These are phyloP conservation scores for Aethina tumida DNA, from an alignment of 1,140 invertebrate species.

Conservation along the genomic window DNA sequence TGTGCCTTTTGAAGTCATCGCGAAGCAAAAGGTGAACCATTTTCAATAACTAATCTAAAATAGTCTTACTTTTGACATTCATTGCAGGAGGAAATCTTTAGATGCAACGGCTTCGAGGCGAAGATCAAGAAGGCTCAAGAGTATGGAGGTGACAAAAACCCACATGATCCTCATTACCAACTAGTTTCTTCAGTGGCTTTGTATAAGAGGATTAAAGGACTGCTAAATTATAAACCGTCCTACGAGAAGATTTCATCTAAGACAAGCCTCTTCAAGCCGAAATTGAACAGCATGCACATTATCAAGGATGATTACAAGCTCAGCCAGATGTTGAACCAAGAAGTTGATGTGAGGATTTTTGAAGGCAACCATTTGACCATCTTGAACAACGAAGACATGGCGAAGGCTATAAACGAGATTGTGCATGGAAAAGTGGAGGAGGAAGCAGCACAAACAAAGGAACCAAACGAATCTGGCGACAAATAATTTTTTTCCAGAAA, in stretches of 20 bases:
- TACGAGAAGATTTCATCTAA: constrained; percentile 43
- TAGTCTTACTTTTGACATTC: background rate
- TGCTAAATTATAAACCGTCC: constrained; percentile 41
- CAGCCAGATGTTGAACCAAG: constrained; percentile 39
- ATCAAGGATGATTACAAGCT: constrained; percentile 56
- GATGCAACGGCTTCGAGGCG: constrained; percentile 12
- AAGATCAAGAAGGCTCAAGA: constrained; percentile 18
- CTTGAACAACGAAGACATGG: constrained; percentile 51
- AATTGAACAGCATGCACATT: constrained; percentile 37
- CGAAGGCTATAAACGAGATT: constrained; percentile 47
- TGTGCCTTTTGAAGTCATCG: constrained; percentile 42
- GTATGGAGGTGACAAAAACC: constrained; percentile 32
- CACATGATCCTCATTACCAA: constrained; percentile 42
- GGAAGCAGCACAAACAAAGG: too few relatives aligned
- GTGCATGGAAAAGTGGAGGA: too few relatives aligned
- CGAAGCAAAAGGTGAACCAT: constrained; percentile 37
- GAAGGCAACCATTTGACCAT: constrained; percentile 65
- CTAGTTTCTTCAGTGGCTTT: constrained; percentile 36
- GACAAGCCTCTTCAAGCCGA: constrained; percentile 53
- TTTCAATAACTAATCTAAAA: too few relatives aligned
- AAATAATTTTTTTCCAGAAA: too few relatives aligned
- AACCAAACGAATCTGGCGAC: too few relatives aligned
- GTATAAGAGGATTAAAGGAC: constrained; percentile 47
- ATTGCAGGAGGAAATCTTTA: constrained; percentile 10
- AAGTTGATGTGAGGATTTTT: constrained; percentile 43